Conservation (phyloP, 1,140 invertebrate species). For the Scaptomyza montana region DNA sequence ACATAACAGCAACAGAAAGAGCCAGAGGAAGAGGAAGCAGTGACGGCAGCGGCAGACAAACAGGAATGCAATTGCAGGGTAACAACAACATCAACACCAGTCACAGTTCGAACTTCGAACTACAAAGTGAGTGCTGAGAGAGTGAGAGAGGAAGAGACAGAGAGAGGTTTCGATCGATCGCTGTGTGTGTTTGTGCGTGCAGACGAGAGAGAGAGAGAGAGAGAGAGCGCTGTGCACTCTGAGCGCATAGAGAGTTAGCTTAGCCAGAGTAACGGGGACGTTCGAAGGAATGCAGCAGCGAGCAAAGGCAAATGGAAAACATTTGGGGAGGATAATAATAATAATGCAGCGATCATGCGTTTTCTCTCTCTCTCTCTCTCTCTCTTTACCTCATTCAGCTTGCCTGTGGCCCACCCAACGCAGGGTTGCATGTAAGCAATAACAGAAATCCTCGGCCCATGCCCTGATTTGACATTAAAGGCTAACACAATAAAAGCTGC, state of each 20-base stretch:
- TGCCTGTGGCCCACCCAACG: constrained; percentile 26
- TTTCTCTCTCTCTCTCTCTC: constrained; percentile 4
- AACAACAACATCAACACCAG: constrained; percentile 18
- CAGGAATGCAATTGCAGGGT: constrained; percentile 76
- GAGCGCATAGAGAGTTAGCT: constrained; percentile 17
- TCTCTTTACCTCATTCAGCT: not conserved
- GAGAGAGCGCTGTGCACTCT: constrained; percentile 15
- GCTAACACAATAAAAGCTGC: constrained; percentile 2
- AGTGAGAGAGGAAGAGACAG: not conserved
- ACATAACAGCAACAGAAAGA: constrained; percentile 32
- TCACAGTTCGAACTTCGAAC: constrained; percentile 15
- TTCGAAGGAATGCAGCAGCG: constrained; percentile 34
- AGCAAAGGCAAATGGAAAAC: constrained; percentile 25
- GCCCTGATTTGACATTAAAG: constrained; percentile 38
- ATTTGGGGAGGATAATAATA: constrained; percentile 38
- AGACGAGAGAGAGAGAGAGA: constrained; percentile 31
- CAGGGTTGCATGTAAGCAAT: constrained; percentile 19
- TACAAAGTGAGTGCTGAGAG: not conserved
- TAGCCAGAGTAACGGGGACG: constrained; percentile 46
- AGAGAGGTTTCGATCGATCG: constrained; percentile 14
- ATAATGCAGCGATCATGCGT: constrained; percentile 33
- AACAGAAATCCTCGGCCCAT: constrained; percentile 16
- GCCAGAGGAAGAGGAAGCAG: constrained; percentile 41
- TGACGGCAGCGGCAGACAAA: constrained; percentile 35
- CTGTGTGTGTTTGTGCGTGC: constrained; percentile 19